Base-by-base conservation (phyloP, 1,140 invertebrate genomes). In the Penaeus japonicus region DNA sequence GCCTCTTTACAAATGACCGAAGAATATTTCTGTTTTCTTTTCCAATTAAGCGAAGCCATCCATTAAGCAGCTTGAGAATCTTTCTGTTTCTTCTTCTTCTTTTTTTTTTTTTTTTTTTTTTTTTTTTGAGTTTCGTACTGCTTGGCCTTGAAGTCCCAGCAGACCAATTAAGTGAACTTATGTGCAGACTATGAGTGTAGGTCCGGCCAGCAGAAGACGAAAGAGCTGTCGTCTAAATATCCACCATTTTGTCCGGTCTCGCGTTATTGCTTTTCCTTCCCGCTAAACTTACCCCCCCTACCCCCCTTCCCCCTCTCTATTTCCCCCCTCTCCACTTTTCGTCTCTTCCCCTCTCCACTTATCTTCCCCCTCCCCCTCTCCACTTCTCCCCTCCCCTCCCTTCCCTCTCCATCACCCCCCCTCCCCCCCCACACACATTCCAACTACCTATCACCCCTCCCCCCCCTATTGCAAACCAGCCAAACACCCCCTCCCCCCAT, bases 21-120 rank as follows among this genome's bases (percentile, higher is more conserved):
- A 47, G 85, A 81, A 87, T 87, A 87, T 81, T 87, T 87, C 78
- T 87, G 78, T 53, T 87, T 87, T 62, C 79, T 62, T 81, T 87
- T 87, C 85, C 85, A 87, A 87, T 87, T 87, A 87, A 81, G 57
- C 54, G 78, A 65, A 81, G 65, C 80, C 85, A 70, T 87, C 85
- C 59, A 55, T 82, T 87, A 35, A 39, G 30, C 65, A 47, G 79
- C 27, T n/a, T 20, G 57, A 87, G 57, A 87, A 65, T 84, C 55
- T 83, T 77, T 83, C 86, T 75, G 27, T 39, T 80, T 54, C 27
- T 24, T 39, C n/a, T 83, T 54, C 59, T 32, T 4, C 5, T 47
- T 47, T 0, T 47, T 47, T 47, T 47, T 47, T 47, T 47, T 15
- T 39, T 4, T 39, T 39, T 39, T 39, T 39, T 39, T 4, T 39